phyloP scores from a whole-genome alignment of 2,113 vertebrate species.

The Meriones unguiculatus region DNA sequence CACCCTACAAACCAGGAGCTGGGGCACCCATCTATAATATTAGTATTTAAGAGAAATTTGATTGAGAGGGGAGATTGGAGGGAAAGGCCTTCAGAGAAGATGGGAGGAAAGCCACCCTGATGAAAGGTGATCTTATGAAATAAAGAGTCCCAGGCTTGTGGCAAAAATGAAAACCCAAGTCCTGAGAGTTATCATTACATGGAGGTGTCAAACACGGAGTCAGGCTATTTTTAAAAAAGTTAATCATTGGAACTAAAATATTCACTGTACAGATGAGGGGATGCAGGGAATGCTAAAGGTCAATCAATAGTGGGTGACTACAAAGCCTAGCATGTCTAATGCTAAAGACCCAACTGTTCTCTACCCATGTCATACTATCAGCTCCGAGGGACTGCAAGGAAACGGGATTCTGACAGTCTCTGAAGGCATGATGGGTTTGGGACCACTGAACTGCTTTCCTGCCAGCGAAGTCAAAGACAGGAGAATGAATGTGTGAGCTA shows the following conservation, averaged over 20 bases:
- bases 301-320: constrained; percentile 1
- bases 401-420: background rate
- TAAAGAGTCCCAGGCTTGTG: background rate
- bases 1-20: background rate
- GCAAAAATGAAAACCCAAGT: too few species aligned
- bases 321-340: background rate
- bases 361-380: background rate
- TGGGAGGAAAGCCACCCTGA: background rate
- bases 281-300: background rate
- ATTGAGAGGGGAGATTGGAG: background rate
- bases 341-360: background rate
- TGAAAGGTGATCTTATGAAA: background rate
- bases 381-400: background rate
- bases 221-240: background rate
- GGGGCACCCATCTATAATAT: too few species aligned
- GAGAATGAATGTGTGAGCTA: background rate
- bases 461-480: background rate
- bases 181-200: background rate
- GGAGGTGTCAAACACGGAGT: background rate
- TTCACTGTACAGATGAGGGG: background rate
- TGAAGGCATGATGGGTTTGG: background rate
- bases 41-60: background rate
- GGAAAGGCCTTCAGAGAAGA: too few species aligned
- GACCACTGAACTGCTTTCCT: background rate
- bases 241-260: background rate